Percentiles rank a stretch among this genome's conserved stretches.
Evolutionary conservation across 2,888 invertebrate genomes (phyloP).

Genomic region (Lasiommata megera): DNA sequence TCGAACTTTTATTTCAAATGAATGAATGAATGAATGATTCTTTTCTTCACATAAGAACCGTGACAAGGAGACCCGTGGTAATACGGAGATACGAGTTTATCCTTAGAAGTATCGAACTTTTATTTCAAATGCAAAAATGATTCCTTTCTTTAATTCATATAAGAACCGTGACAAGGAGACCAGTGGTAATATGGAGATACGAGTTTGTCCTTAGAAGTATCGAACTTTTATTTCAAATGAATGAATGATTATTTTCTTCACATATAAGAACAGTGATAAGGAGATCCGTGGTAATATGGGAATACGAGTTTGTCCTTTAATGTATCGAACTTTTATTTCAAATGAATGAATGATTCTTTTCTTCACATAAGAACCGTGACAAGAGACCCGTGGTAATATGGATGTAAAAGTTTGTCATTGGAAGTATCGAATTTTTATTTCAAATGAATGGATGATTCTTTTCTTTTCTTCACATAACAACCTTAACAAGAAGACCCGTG

Average conservation of each 20-base stretch:
- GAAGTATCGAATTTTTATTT: no score
- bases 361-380: no score
- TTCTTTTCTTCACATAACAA: no score
- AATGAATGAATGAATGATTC: no score
- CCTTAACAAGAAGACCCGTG: constrained; percentile 18
- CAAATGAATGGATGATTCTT: no score
- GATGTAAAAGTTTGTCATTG: no score
- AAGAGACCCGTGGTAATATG: no score
- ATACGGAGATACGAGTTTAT: constrained; percentile 6
- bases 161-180: constrained; percentile 14
- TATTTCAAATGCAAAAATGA: not conserved
- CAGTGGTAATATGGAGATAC: constrained; percentile 9
- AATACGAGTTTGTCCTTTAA: not conserved
- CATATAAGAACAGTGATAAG: no score
- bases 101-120: not conserved
- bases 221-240: not conserved
- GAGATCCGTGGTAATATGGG: constrained; percentile 6
- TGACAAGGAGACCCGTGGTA: constrained; percentile 19
- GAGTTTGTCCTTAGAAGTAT: not conserved
- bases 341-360: no score
- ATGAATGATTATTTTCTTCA: no score
- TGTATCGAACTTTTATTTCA: not conserved
- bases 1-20: not conserved
- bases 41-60: no score
- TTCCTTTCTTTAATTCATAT: constrained; percentile 25